Evolutionary conservation across 2,888 invertebrate species (phyloP), one percentile per base, ranked within the genome.

Genomic region (Xanthia togata): DNA sequence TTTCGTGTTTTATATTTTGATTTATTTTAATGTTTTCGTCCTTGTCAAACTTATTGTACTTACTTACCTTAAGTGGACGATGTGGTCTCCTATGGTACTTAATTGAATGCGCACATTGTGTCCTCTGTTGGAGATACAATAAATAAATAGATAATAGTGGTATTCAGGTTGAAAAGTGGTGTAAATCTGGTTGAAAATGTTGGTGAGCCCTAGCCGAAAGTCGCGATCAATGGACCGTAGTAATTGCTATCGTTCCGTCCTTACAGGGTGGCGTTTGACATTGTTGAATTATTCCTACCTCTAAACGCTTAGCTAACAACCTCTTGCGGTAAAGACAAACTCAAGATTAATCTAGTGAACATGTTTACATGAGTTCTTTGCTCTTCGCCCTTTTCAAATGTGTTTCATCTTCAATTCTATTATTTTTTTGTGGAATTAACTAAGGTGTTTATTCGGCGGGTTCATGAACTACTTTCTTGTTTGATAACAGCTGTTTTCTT

Each of bases 221-320:
- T 14, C 23, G 57, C 82, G 78, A 78, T 78, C 73, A 82, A 74
- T 67, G 63, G 76, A 60, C 62, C 53, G 63, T 23, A 23, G 63
- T 79, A 87, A 87, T 78, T 72, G 68, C 65, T 26, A 38, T 69
- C 53, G 68, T 75, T 76, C 76, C 53, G 68, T 75, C 78, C 76
- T 65, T 74, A 78, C 62, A 17, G 55, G 80, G 63, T 57, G 41
- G 47, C 14, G 60, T 85, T 75, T 72, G 81, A 78, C 86, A 75
- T 85, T 83, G 74, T 76, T 76, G 53, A 78, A 81, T 83, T 78
- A 78, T 79, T 76, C 76, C 65, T 59, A 53, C 55, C 71, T 78
- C 59, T 76, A 73, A 77, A 76, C 63, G 73, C 59, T 73, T 50
- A 57, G 69, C 76, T 70, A 69, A 79, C 73, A 71, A 85, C 67